Conservation (phyloP, 2,888 invertebrate genomes). For the Operophtera brumata region DNA sequence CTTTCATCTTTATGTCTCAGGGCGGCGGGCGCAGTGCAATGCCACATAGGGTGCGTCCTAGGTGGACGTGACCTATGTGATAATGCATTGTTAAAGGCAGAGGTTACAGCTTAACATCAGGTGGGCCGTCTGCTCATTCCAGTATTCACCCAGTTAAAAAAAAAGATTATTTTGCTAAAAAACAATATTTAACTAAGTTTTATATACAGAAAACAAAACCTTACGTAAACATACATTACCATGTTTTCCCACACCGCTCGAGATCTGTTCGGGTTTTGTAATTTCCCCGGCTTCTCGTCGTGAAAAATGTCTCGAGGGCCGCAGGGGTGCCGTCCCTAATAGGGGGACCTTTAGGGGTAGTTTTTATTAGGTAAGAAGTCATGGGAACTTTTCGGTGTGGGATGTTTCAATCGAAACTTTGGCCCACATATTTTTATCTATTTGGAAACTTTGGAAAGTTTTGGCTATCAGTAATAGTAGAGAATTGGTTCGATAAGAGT, state of each 20-base stretch:
- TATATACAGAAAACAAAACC: no score
- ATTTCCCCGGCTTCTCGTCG: conserved; percentile 23
- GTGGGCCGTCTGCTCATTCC: no score
- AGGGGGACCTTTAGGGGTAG: conserved; percentile 13
- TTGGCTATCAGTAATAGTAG: neutral
- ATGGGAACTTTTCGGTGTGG: conserved; percentile 15
- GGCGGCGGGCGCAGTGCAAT: no score
- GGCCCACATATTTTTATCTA: conserved; percentile 17
- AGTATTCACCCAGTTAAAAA: no score
- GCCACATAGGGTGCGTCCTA: no score
- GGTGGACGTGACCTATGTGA: no score
- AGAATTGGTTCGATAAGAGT: neutral
- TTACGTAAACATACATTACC: no score
- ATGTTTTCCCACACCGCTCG: neutral
- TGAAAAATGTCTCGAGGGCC: conserved; percentile 31
- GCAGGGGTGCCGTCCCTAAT: conserved; percentile 25
- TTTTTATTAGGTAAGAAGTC: conserved; percentile 23
- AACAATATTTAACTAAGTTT: no score
- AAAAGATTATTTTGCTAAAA: no score
- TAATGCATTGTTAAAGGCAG: no score
- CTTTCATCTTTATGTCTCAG: no score
- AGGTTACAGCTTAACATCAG: no score
- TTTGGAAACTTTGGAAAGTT: neutral
- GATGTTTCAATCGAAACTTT: conserved; percentile 24
- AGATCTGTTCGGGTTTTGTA: conserved; percentile 32